These are phyloP conservation scores for Pseudoatta argentina DNA, from an alignment of 1,140 invertebrate genomes.

Conservation along the genomic window DNA sequence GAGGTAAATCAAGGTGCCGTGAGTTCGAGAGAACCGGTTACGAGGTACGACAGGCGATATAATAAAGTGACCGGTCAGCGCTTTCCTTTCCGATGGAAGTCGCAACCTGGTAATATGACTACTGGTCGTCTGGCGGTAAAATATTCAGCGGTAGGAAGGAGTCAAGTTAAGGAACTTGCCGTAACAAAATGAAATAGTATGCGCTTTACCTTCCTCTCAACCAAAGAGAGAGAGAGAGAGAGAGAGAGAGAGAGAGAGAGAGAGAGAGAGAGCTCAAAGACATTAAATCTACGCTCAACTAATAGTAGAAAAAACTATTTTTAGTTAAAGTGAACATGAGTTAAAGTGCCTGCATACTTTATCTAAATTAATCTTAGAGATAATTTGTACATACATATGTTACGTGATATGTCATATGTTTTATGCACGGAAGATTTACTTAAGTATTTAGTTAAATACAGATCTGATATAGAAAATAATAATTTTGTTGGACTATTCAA, in stretches of 20 bases:
- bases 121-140: slow-evolving; percentile 29
- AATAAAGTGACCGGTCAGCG: slow-evolving; percentile 53
- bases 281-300: not conserved
- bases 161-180: not conserved
- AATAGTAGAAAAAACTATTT: not conserved
- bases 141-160: slow-evolving; percentile 5
- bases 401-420: not conserved
- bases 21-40: slow-evolving; percentile 38
- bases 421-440: no score
- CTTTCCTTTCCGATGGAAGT: slow-evolving; percentile 46
- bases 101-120: slow-evolving; percentile 44
- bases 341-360: not conserved
- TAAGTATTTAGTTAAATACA: no score
- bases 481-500: no score
- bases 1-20: slow-evolving; percentile 24
- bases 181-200: not conserved
- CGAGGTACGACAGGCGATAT: slow-evolving; percentile 16
- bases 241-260: no score
- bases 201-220: not conserved
- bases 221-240: no score
- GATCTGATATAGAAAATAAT: no score
- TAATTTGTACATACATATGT: not conserved
- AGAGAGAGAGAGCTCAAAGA: not conserved
- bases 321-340: not conserved
- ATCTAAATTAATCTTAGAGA: not conserved